Evolutionary conservation across 1,140 invertebrate species (phyloP).

Genomic region (Drosophila cardini): DNA sequence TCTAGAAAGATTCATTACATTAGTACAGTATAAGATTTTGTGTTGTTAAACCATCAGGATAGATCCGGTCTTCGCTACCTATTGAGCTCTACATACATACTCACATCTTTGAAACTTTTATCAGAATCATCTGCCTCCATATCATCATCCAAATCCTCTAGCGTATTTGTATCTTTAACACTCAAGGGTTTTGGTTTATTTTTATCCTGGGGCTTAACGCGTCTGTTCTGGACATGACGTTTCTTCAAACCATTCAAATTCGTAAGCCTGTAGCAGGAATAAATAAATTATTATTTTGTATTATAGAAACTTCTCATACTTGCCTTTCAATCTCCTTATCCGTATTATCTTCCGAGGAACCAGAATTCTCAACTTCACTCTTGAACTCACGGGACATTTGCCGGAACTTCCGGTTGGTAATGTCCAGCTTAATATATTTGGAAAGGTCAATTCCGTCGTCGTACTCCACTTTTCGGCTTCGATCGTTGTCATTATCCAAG

Average conservation of each 20-base stretch:
- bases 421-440: conserved; percentile 66
- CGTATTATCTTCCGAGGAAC: conserved; percentile 43
- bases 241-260: conserved; percentile 64
- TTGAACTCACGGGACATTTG: conserved; percentile 15
- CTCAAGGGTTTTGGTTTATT: conserved; percentile 32
- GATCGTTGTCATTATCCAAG: not conserved
- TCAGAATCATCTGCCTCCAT: conserved; percentile 43
- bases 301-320: not conserved
- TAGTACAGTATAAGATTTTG: not conserved
- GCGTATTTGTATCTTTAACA: conserved; percentile 26
- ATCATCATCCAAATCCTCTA: conserved; percentile 41
- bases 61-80: not conserved
- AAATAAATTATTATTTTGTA: conserved; percentile 1
- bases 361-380: conserved; percentile 19
- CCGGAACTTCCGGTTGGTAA: conserved; percentile 26
- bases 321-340: conserved; percentile 77
- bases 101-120: conserved; percentile 58
- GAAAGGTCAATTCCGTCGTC: conserved; percentile 65
- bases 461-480: conserved; percentile 31
- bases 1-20: conserved; percentile 42
- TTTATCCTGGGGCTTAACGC: conserved; percentile 17
- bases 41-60: not conserved
- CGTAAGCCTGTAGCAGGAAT: conserved; percentile 42
- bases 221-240: conserved; percentile 18
- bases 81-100: conserved; percentile 43